These are phyloP conservation scores for Rapana venosa DNA, from an alignment of 2,888 invertebrate species.

Conservation along the genomic window DNA sequence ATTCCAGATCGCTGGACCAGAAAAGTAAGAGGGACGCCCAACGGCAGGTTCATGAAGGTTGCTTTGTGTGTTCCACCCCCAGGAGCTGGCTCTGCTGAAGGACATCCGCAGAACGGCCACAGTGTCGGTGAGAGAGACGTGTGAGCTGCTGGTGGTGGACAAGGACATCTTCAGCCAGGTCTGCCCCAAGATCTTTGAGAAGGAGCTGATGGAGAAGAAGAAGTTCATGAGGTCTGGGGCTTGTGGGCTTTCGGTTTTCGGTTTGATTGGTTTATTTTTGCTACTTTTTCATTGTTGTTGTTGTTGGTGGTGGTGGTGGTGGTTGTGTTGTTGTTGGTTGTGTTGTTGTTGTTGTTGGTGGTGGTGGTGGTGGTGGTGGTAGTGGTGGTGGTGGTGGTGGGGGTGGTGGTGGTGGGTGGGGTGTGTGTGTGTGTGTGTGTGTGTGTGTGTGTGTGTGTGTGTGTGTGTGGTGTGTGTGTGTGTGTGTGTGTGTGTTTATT, in stretches of 20 bases:
- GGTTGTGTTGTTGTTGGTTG: too few species aligned
- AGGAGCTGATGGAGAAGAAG: conserved; percentile 65
- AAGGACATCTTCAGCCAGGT: conserved; percentile 67
- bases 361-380: too few species aligned
- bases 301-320: too few species aligned
- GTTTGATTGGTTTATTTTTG: background rate
- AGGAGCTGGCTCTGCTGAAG: conserved; percentile 69
- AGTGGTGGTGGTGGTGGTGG: background rate
- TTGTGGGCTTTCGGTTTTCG: background rate
- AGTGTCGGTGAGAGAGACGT: conserved; percentile 63
- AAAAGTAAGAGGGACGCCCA: too few species aligned
- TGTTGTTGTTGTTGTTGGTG: too few species aligned
- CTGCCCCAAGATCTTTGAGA: conserved; percentile 67
- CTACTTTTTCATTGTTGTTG: background rate
- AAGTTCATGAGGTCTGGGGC: conserved; percentile 55
- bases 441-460: background rate
- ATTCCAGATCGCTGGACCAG: too few species aligned
- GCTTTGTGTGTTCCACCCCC: too few species aligned
- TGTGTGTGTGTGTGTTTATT: too few species aligned
- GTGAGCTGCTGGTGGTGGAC: conserved; percentile 68
- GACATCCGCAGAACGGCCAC: conserved; percentile 67
- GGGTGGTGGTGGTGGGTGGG: background rate
- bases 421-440: background rate
- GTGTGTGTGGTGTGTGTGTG: background rate
- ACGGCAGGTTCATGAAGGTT: too few species aligned